Conservation (phyloP, 1,140 invertebrate genomes). For the Diachasma alloeum region DNA sequence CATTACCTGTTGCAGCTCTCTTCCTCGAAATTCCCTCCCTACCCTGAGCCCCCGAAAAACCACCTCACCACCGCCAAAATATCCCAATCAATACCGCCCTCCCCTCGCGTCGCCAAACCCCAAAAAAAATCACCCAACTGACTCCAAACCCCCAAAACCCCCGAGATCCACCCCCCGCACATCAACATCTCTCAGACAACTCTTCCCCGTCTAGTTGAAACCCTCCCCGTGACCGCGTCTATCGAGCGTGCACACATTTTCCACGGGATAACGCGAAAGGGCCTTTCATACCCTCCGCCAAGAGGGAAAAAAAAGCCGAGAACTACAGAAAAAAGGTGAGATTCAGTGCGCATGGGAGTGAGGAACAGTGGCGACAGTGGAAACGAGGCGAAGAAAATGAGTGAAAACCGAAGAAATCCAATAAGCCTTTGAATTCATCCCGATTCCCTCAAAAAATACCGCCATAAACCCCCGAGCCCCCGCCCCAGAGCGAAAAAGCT, state of each 20-base stretch:
- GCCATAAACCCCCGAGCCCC: too few species aligned
- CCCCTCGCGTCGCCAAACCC: too few species aligned
- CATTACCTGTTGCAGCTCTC: background rate
- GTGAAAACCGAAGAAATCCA: background rate
- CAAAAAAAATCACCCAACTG: too few species aligned
- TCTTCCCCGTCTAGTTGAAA: background rate
- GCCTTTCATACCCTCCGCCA: background rate
- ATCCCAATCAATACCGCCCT: too few species aligned
- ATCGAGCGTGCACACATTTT: conserved; percentile 12
- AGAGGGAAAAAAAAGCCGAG: background rate
- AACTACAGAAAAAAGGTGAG: conserved; percentile 15
- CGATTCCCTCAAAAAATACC: too few species aligned
- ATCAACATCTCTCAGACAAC: background rate
- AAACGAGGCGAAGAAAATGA: conserved; percentile 13
- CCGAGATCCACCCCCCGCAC: too few species aligned
- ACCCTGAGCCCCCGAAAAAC: background rate
- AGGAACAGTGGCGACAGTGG: conserved; percentile 16
- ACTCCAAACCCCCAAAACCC: too few species aligned
- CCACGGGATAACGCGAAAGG: background rate
- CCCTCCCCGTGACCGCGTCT: background rate
- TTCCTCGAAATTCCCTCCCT: background rate
- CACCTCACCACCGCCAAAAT: too few species aligned
- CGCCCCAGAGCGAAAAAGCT: too few species aligned
- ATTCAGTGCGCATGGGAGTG: conserved; percentile 26
- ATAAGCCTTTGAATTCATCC: too few species aligned